Conservation (phyloP, 2,888 invertebrate species). For the Ypsolopha scabrella region DNA sequence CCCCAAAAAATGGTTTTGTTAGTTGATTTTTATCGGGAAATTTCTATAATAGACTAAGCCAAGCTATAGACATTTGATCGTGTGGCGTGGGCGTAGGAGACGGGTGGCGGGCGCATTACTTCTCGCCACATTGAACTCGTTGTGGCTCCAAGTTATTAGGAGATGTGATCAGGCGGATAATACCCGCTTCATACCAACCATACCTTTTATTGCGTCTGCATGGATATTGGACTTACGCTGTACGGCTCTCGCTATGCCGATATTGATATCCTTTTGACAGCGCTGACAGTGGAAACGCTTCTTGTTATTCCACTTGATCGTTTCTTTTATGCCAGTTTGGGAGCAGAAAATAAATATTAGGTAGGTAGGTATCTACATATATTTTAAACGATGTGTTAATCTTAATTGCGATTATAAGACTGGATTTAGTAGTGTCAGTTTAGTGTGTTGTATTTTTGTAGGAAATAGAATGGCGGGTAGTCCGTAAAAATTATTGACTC, state of each 20-base stretch:
- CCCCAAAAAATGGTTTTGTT: not conserved
- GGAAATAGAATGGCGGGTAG: too few species aligned
- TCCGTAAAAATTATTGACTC: too few species aligned
- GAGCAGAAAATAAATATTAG: too few species aligned
- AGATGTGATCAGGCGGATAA: slow-evolving; percentile 65
- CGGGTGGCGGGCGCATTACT: slow-evolving; percentile 39
- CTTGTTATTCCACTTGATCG: slow-evolving; percentile 3
- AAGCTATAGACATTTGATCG: not conserved
- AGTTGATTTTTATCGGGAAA: not conserved
- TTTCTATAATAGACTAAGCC: not conserved
- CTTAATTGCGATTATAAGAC: too few species aligned
- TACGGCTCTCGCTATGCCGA: slow-evolving; percentile 35
- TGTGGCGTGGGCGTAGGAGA: not conserved
- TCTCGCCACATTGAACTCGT: slow-evolving; percentile 60
- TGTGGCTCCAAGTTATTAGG: slow-evolving; percentile 67
- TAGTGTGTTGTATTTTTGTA: too few species aligned
- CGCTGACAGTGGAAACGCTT: not conserved
- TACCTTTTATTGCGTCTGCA: slow-evolving; percentile 55
- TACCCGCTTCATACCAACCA: slow-evolving; percentile 41
- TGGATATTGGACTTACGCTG: slow-evolving; percentile 31
- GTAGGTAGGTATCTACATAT: too few species aligned
- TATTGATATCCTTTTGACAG: slow-evolving; percentile 24
- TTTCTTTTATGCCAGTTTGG: not conserved
- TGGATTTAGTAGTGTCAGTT: too few species aligned
- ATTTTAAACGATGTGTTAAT: too few species aligned